Evolutionary conservation across 2,113 vertebrate species (phyloP).

Genomic region (Piprites chloris): DNA sequence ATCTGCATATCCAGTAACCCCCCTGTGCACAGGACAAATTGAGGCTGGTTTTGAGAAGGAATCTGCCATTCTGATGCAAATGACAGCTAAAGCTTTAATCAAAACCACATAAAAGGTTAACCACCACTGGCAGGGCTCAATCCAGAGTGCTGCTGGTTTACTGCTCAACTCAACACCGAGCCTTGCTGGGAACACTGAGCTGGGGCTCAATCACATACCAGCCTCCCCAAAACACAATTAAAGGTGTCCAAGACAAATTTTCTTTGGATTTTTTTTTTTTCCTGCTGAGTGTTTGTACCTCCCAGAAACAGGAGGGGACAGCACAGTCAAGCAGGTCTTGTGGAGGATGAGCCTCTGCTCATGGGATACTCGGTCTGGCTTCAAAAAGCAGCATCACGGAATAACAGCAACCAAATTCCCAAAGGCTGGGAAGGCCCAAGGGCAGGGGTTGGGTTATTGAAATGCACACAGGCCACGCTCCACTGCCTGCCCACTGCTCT

Average conservation of each 20-base stretch:
- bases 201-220: background rate
- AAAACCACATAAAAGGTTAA: background rate
- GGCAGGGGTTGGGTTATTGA: background rate
- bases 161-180: background rate
- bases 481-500: background rate
- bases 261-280: background rate
- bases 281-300: background rate
- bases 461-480: background rate
- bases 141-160: background rate
- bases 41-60: background rate
- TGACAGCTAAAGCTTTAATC: background rate
- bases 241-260: background rate
- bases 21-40: background rate
- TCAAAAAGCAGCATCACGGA: background rate
- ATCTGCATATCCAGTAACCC: background rate
- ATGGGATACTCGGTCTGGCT: background rate
- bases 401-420: background rate
- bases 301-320: background rate
- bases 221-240: background rate
- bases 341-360: background rate
- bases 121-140: background rate
- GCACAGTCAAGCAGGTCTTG: background rate
- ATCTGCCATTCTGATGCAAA: background rate
- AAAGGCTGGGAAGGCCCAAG: background rate
- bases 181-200: background rate